Percentiles rank a stretch among this genome's conserved stretches.
Evolutionary conservation across 2,888 invertebrate species (phyloP).

Genomic region (Hylaea fasciaria): DNA sequence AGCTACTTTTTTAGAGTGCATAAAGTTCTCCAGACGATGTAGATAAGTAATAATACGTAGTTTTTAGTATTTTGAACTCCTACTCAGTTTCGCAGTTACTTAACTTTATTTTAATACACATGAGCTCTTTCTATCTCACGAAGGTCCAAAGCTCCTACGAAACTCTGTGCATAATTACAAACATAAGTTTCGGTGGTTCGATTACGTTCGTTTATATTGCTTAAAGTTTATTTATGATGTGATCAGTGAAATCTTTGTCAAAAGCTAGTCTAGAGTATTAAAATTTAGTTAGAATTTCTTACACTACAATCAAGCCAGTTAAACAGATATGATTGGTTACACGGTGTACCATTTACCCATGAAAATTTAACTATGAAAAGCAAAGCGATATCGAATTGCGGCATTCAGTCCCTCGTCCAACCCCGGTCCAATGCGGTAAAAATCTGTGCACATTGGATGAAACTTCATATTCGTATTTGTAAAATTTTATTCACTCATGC

Average conservation of each 20-base stretch:
- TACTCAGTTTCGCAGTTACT: conserved; percentile 4
- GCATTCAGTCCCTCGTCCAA: too few relatives aligned
- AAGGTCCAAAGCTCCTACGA: not conserved
- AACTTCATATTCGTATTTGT: conserved; percentile 1
- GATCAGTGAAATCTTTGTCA: too few relatives aligned
- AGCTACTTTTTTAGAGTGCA: conserved; percentile 22
- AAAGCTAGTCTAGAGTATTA: too few relatives aligned
- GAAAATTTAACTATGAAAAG: too few relatives aligned
- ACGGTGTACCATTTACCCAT: too few relatives aligned
- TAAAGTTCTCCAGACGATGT: conserved; percentile 11
- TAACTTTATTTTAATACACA: conserved; percentile 2
- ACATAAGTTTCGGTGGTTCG: too few relatives aligned
- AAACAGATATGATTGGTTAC: too few relatives aligned
- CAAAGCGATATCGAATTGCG: too few relatives aligned
- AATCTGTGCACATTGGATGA: not conserved
- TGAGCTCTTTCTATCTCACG: not conserved
- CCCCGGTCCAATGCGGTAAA: not conserved
- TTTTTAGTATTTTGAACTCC: conserved; percentile 6
- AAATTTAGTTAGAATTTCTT: too few relatives aligned
- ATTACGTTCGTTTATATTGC: too few relatives aligned
- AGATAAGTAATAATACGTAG: conserved; percentile 1
- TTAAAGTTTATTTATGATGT: too few relatives aligned
- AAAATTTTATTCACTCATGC: conserved; percentile 16
- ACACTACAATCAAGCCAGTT: too few relatives aligned
- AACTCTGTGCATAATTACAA: conserved; percentile 5